Percentiles rank a stretch among this genome's conserved stretches.
These are phyloP conservation scores for Bugula neritina DNA, from an alignment of 2,888 invertebrate genomes.

Conservation along the genomic window DNA sequence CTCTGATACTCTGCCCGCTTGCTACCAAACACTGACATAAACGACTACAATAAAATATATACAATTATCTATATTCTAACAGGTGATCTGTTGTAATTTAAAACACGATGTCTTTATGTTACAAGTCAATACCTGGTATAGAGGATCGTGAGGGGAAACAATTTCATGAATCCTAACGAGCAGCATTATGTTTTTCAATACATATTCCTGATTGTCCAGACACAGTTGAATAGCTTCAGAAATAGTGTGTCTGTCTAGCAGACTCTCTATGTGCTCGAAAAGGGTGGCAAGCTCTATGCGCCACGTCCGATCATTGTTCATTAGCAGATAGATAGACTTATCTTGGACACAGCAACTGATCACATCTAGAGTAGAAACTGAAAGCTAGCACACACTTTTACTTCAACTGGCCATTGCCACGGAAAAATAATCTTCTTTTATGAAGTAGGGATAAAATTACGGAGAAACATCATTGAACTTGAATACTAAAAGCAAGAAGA, in stretches of 20 bases:
- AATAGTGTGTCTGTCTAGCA: neutral
- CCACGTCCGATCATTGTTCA: neutral
- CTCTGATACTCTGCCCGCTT: slow-evolving; percentile 1
- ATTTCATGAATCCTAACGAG: neutral
- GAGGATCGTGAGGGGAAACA: neutral
- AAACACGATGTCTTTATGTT: no score
- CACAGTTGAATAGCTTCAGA: neutral
- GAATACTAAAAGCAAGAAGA: no score
- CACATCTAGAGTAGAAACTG: neutral
- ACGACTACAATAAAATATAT: neutral
- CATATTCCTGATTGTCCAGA: neutral
- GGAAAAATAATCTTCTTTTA: no score
- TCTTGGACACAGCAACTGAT: neutral
- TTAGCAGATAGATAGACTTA: neutral
- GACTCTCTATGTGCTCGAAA: neutral
- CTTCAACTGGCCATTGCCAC: no score
- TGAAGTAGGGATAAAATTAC: no score
- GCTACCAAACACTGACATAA: neutral
- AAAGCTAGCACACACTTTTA: no score
- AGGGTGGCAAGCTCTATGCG: neutral
- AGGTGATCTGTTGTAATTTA: no score
- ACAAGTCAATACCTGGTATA: neutral
- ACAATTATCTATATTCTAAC: no score
- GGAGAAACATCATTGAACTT: no score
- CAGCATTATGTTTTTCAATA: neutral